Conservation (phyloP, 64 coral and sea anemone species). For the Montipora capricornis region DNA sequence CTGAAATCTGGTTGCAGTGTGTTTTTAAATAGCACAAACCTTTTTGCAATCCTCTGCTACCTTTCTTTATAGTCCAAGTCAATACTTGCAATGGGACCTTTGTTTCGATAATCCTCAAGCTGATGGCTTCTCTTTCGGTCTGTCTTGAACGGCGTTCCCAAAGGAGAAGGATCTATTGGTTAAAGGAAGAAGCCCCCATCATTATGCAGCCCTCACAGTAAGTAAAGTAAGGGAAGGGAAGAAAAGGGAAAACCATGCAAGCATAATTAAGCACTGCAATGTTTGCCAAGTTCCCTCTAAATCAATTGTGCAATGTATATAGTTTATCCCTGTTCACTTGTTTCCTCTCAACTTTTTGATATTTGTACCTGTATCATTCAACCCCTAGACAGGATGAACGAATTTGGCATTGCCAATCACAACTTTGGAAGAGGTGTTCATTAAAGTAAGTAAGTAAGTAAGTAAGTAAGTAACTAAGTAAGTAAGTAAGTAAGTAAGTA, state of each 20-base stretch:
- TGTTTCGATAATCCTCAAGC: conserved; percentile 14
- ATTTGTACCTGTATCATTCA: neutral
- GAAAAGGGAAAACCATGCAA: too few relatives aligned
- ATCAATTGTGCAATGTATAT: too few relatives aligned
- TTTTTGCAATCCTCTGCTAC: neutral
- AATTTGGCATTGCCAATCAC: conserved; percentile 89
- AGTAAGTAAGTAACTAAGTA: too few relatives aligned
- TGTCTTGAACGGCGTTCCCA: conserved; percentile 40
- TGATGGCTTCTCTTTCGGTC: conserved; percentile 53
- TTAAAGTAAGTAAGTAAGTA: conserved; percentile 57
- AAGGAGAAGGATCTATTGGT: neutral
- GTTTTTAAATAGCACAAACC: neutral
- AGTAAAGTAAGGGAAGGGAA: too few relatives aligned
- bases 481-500: too few relatives aligned
- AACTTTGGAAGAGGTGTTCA: conserved; percentile 97
- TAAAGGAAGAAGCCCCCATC: neutral
- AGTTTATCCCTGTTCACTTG: too few relatives aligned
- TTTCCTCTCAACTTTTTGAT: too few relatives aligned
- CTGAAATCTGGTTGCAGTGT: too few relatives aligned
- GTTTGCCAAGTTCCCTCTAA: too few relatives aligned
- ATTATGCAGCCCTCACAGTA: neutral
- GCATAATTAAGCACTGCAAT: too few relatives aligned
- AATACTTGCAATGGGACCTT: conserved; percentile 23
- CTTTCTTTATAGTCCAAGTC: conserved; percentile 76
- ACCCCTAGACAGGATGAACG: conserved; percentile 61